phyloP scores from a whole-genome alignment of 2,113 vertebrate species.

The Cyprinus carpio region DNA sequence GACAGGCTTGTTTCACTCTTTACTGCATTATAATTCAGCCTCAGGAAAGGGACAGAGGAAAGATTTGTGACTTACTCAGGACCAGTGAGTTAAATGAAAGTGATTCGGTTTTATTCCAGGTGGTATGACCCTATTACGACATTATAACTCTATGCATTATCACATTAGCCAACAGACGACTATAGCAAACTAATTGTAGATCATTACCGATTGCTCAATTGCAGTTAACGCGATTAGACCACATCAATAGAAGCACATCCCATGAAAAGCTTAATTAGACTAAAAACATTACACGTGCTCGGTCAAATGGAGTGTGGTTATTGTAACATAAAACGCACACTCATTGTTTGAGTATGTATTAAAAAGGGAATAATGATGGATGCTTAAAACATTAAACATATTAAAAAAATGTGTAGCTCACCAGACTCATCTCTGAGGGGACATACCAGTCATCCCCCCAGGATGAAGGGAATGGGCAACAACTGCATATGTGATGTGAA shows the following conservation, averaged over 20 bases:
- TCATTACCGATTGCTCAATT: too few relatives aligned
- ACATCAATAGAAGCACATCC: not conserved
- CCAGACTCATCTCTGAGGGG: too few relatives aligned
- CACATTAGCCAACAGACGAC: too few relatives aligned
- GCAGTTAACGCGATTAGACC: too few relatives aligned
- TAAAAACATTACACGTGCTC: not conserved
- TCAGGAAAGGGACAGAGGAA: not conserved
- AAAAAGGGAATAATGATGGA: slow-evolving; percentile 7
- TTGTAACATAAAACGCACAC: not conserved
- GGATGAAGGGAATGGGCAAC: not conserved
- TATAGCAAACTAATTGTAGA: too few relatives aligned
- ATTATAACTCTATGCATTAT: too few relatives aligned
- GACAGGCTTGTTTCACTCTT: not conserved
- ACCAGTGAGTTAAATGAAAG: slow-evolving; percentile 6
- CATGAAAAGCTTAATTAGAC: slow-evolving; percentile 31
- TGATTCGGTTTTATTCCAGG: not conserved
- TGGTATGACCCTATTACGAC: too few relatives aligned
- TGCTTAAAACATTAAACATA: not conserved
- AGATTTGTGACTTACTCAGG: not conserved
- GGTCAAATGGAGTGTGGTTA: not conserved
- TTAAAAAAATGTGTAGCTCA: not conserved
- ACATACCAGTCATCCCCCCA: too few relatives aligned
- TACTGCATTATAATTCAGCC: not conserved
- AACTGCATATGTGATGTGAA: not conserved
- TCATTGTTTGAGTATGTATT: slow-evolving; percentile 2